Base-by-base conservation (phyloP, 2,888 invertebrate species). In the Caenorhabditis doughertyi region DNA sequence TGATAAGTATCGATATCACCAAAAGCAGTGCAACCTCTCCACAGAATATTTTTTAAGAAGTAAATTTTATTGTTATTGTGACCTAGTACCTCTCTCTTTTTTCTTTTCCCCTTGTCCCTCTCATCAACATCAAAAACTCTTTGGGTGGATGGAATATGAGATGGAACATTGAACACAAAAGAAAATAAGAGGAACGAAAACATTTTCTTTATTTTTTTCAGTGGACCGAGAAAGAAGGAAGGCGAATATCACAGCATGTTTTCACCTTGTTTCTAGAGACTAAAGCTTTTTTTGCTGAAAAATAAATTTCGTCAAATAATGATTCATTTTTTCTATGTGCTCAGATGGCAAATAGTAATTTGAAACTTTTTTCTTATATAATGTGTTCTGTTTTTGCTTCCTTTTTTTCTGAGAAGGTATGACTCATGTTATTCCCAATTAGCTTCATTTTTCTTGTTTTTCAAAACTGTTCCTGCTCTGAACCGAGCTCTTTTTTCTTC, bases 101-200 rank as follows among this genome's bases (percentile, higher is more conserved):
- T 16, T 74, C 32, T 18, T 44, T 13, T 39, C 18, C n/a, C 13
- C 11, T 58, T 51, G 27, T 39, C 35, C 18, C 25, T 39, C 35
- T 49, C 68, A 67, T 67, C 68, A 68, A 67, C 51, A 58, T 60
- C 60, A 67, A 68, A 64, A 77, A 53, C 29, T 62, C 60, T 68
- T 60, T n/a, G n/a, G n/a, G n/a, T n/a, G n/a, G 60, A 55, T 72
- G 79, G 79, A 80, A 80, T 80, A 80, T 80, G 79, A 80, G 79
- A 80, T 73, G 79, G 72, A 80, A 73, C 72, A 73, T 44, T 79
- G 79, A 79, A 72, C 79, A 79, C 65, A 42, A 55, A 35, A 11
- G 55, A 51, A 55, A 62, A 68, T 23, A 55, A 32, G 9, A 53
- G 23, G 11, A 65, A 53, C 8, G 11, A 53, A 73, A 53, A 65